Conservation (phyloP, 2,797 vertebrate genomes). For the Limnodromus scolopaceus region DNA sequence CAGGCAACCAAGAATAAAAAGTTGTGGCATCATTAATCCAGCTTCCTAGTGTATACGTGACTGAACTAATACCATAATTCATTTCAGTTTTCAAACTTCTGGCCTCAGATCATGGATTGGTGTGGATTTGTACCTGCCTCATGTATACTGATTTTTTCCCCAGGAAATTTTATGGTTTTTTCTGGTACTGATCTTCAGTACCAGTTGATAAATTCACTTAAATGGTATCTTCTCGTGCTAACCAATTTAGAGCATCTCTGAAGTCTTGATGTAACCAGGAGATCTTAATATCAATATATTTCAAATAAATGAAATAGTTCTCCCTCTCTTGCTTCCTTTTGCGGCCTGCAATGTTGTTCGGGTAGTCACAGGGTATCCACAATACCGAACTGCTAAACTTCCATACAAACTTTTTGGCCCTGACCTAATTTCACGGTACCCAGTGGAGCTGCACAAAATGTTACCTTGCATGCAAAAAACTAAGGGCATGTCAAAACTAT, state of each 20-base stretch:
- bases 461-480: background rate
- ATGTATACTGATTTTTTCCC: background rate
- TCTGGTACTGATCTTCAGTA: background rate
- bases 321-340: background rate
- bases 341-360: background rate
- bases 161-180: background rate
- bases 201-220: background rate
- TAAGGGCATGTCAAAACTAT: background rate
- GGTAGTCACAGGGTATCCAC: background rate
- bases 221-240: background rate
- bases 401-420: background rate
- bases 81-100: background rate
- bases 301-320: background rate
- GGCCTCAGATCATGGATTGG: rapidly evolving
- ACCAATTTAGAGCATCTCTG: background rate
- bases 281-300: background rate
- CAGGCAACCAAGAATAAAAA: background rate
- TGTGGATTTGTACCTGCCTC: background rate
- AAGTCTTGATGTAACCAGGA: background rate
- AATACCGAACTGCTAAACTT: background rate
- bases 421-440: background rate
- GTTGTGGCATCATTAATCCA: background rate
- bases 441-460: background rate
- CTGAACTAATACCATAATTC: background rate
- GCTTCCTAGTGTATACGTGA: background rate